Conservation (phyloP, 2,888 invertebrate genomes). For the Cenopis cana region DNA sequence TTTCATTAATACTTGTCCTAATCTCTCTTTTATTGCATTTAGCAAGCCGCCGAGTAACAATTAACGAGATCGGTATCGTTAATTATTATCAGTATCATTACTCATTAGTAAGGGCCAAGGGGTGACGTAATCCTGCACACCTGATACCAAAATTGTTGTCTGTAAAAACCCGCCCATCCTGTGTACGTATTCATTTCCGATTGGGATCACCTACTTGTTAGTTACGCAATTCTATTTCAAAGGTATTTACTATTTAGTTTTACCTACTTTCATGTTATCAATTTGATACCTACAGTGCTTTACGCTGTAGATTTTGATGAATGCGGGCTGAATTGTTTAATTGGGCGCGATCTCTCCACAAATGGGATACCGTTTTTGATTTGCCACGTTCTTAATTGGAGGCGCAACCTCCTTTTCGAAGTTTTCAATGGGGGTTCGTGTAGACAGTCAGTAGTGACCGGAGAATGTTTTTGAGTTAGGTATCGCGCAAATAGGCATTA, state of each 20-base stretch:
- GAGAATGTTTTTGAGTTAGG: too few species aligned
- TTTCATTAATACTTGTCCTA: conserved; percentile 22
- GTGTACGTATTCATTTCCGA: not conserved
- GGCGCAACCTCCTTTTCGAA: not conserved
- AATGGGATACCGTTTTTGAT: not conserved
- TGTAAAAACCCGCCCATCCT: not conserved
- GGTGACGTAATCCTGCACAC: not conserved
- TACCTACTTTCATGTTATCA: not conserved
- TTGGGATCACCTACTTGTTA: not conserved
- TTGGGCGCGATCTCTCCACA: not conserved
- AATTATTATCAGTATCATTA: too few species aligned
- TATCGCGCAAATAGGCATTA: too few species aligned
- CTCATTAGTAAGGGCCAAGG: too few species aligned
- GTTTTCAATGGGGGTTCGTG: not conserved
- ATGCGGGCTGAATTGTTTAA: not conserved
- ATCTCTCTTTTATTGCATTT: conserved; percentile 23
- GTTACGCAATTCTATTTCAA: not conserved
- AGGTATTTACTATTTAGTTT: not conserved
- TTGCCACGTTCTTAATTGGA: not conserved
- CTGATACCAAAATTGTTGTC: not conserved
- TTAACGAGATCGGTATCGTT: not conserved
- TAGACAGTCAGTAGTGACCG: not conserved
- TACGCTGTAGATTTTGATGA: not conserved
- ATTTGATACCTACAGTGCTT: not conserved
- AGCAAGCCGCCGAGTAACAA: conserved; percentile 14